Percentiles rank a stretch among this genome's conserved stretches.
phyloP scores from a whole-genome alignment of 64 coral and sea anemone species.

The Astreopora myriophthalma region DNA sequence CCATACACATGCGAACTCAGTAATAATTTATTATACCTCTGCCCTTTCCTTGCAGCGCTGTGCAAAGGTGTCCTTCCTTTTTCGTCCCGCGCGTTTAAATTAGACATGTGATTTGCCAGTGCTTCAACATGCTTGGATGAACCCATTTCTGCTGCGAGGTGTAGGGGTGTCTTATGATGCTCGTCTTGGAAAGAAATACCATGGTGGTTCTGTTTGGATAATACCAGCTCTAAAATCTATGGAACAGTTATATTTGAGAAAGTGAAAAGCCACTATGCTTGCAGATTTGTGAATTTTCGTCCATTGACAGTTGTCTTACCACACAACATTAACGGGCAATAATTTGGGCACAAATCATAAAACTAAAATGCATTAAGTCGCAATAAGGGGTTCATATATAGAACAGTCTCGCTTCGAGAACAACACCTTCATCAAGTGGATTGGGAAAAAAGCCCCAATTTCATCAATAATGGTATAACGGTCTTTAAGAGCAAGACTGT shows the following conservation, averaged over 20 bases:
- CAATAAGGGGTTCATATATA: no score
- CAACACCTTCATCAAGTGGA: no score
- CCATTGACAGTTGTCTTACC: no score
- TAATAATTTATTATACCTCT: no score
- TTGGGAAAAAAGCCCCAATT: no score
- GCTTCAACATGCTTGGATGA: constrained; percentile 65
- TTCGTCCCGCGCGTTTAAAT: constrained; percentile 75
- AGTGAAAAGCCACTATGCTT: neutral
- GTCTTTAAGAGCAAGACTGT: neutral
- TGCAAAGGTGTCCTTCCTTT: constrained; percentile 69
- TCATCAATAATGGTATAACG: no score
- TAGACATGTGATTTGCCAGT: constrained; percentile 19
- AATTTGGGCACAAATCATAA: no score
- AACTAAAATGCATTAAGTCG: no score
- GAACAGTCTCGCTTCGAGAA: no score
- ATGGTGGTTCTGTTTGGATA: constrained; percentile 62
- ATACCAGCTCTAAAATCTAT: constrained; percentile 73
- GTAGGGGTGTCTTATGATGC: constrained; percentile 77
- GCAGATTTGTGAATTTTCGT: no score
- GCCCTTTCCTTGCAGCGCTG: constrained; percentile 75
- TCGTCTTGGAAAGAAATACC: constrained; percentile 64
- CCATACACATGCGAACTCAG: no score
- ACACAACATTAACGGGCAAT: no score
- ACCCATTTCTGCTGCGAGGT: constrained; percentile 64
- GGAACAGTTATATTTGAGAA: neutral